Conservation (phyloP, 2,113 vertebrate genomes). For the Hyperoodon ampullatus region DNA sequence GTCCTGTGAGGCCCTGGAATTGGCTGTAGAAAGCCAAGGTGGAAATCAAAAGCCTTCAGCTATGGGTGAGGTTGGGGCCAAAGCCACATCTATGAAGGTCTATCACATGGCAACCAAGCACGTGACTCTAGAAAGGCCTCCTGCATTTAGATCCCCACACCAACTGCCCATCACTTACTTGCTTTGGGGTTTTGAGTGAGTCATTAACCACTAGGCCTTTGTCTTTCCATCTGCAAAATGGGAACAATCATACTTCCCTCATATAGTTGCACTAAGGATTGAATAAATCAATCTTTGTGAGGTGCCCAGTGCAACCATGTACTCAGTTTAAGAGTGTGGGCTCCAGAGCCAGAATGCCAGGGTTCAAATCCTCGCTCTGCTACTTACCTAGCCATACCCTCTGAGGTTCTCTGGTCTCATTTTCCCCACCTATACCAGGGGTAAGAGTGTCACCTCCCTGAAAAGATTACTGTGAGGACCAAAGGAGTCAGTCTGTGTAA, state of each 20-base stretch:
- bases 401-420: background rate
- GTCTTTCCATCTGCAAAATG: background rate
- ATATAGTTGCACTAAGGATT: background rate
- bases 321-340: background rate
- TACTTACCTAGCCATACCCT: background rate
- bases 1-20: background rate
- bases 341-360: background rate
- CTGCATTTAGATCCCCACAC: background rate
- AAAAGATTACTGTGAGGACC: background rate
- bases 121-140: background rate
- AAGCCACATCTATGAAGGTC: background rate
- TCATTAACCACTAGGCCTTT: background rate
- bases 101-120: background rate
- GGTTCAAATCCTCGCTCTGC: background rate
- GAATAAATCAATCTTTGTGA: background rate
- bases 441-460: background rate
- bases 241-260: background rate
- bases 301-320: accelerated
- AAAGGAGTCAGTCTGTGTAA: background rate
- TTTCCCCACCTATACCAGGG: background rate
- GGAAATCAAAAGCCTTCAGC: background rate
- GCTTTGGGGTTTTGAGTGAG: background rate
- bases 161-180: background rate
- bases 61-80: background rate
- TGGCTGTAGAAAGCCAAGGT: background rate